Conservation (phyloP, 2,888 invertebrate species). For the Masnerella sp. region DNA sequence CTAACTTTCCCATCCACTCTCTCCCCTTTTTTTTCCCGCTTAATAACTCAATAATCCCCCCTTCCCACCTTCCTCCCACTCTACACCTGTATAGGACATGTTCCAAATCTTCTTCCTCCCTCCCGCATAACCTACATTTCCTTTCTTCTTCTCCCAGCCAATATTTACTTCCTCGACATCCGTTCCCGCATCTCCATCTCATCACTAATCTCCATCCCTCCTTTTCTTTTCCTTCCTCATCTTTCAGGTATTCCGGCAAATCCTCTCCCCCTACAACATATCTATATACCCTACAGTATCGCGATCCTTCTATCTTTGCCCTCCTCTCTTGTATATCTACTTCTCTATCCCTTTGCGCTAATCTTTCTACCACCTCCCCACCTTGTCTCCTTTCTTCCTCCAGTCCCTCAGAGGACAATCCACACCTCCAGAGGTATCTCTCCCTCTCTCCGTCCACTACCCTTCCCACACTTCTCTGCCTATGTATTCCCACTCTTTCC, state of each 20-base stretch:
- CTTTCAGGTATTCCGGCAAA: no score
- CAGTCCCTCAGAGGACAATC: neutral
- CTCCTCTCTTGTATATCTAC: conserved; percentile 8
- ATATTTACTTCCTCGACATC: neutral
- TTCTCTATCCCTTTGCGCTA: neutral
- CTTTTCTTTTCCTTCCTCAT: neutral
- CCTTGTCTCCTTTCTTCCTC: neutral
- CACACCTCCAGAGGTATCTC: neutral
- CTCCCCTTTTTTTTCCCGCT: neutral
- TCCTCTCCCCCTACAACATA: neutral
- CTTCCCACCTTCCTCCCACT: neutral
- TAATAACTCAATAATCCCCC: neutral
- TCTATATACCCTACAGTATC: neutral
- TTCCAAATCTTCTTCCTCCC: neutral
- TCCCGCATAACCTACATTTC: neutral
- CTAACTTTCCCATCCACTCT: neutral
- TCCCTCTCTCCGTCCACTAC: neutral
- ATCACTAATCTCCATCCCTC: neutral
- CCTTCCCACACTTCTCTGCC: neutral
- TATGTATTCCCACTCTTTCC: neutral
- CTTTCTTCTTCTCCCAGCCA: neutral
- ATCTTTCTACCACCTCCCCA: neutral
- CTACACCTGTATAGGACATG: neutral
- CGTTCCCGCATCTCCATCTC: neutral
- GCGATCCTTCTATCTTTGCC: conserved; percentile 2